A percentile compares a stretch with the other conserved stretches of the same genome.
phyloP scores from a whole-genome alignment of 2,113 vertebrate species.

The Pterocles orientalis region DNA sequence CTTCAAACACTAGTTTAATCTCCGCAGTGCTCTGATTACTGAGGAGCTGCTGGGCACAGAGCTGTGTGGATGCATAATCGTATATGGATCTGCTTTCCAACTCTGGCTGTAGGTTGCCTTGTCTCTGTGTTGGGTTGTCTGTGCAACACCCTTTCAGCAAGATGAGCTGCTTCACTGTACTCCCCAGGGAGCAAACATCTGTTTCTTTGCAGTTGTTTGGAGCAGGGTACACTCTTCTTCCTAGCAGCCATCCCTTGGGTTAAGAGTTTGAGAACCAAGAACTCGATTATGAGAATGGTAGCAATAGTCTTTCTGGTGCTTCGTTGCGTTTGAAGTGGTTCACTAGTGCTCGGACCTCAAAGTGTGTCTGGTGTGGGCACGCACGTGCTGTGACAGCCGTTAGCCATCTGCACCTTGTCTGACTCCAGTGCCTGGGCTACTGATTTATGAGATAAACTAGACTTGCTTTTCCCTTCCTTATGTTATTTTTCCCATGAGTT shows the following conservation, averaged over 20 bases:
- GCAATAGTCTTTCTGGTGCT: neutral
- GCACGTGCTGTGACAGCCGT: rapidly evolving
- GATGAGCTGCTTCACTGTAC: neutral
- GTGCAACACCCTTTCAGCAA: neutral
- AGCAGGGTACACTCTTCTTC: neutral
- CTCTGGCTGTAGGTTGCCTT: neutral
- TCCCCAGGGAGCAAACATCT: rapidly evolving
- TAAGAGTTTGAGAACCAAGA: neutral
- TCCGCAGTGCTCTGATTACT: neutral
- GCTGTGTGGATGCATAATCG: neutral
- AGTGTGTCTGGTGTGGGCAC: rapidly evolving
- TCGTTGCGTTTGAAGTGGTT: neutral
- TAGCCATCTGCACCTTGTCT: neutral
- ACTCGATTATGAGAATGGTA: neutral
- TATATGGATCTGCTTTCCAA: neutral
- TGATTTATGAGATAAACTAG: neutral
- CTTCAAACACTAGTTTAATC: neutral
- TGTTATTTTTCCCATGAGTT: neutral
- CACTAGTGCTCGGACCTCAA: neutral
- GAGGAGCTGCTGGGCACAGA: neutral
- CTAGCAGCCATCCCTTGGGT: neutral
- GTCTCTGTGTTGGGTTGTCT: neutral
- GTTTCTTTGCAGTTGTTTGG: neutral
- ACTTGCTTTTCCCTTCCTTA: neutral
- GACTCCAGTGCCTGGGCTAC: neutral